Evolutionary conservation across 1,140 invertebrate genomes (phyloP).

Genomic region (Muscidifurax raptorellus): DNA sequence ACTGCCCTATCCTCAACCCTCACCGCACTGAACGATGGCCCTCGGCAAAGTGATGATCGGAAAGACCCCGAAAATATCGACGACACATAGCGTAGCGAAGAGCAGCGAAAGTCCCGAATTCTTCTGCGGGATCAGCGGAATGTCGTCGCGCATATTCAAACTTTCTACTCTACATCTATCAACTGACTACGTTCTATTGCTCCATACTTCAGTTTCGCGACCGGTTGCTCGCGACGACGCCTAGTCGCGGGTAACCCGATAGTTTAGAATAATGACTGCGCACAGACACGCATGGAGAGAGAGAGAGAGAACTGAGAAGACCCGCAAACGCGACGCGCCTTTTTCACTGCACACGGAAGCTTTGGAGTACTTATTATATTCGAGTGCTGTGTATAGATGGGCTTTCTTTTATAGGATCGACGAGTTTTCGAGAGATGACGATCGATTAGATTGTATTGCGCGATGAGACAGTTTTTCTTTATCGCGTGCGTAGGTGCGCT

Average conservation of each 20-base stretch:
- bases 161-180: neutral
- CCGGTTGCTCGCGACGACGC: slow-evolving; percentile 61
- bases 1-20: slow-evolving; percentile 41
- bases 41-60: slow-evolving; percentile 85
- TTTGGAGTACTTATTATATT: too few species aligned
- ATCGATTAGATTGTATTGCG: too few species aligned
- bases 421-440: too few species aligned
- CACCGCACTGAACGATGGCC: slow-evolving; percentile 83
- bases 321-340: slow-evolving; percentile 52
- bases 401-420: too few species aligned
- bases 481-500: too few species aligned
- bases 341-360: neutral
- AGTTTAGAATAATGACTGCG: slow-evolving; percentile 43
- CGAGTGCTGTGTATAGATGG: neutral
- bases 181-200: neutral
- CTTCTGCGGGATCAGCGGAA: slow-evolving; percentile 60
- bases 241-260: slow-evolving; percentile 65
- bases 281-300: neutral
- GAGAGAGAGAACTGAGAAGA: slow-evolving; percentile 56
- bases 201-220: slow-evolving; percentile 37
- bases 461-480: too few species aligned
- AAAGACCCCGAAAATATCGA: slow-evolving; percentile 89
- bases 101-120: slow-evolving; percentile 78
- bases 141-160: slow-evolving; percentile 61
- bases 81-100: slow-evolving; percentile 84